Evolutionary conservation across 64 coral and sea anemone species (phyloP).

Genomic region (Montipora efflorescens): DNA sequence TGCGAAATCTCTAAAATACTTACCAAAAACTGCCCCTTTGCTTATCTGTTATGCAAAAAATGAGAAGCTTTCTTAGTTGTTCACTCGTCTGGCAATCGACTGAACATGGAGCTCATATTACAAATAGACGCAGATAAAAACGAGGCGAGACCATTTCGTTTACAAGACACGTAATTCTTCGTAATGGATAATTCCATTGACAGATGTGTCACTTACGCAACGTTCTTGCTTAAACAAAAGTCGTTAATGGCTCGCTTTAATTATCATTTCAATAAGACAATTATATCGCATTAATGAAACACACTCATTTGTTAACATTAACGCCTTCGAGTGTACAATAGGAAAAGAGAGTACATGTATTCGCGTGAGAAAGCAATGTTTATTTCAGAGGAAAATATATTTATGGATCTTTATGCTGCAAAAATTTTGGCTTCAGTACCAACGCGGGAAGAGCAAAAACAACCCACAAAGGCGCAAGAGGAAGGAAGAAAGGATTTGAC

Average conservation of each 20-base stretch:
- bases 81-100: neutral
- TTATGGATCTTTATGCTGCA: too few relatives aligned
- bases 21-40: neutral
- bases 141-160: neutral
- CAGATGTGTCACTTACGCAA: conserved; percentile 15
- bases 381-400: too few relatives aligned
- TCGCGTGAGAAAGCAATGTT: too few relatives aligned
- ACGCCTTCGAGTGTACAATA: neutral
- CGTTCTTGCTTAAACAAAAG: conserved; percentile 30
- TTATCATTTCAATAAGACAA: conserved; percentile 4
- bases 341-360: neutral
- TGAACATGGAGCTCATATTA: neutral
- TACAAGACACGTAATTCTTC: neutral
- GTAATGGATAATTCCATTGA: neutral
- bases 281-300: neutral
- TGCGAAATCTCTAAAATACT: neutral
- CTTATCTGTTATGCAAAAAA: neutral
- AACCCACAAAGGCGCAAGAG: too few relatives aligned
- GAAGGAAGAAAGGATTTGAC: too few relatives aligned
- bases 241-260: conserved; percentile 6
- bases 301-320: neutral
- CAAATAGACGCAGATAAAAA: neutral
- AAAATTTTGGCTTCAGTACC: too few relatives aligned
- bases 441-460: too few relatives aligned
- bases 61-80: neutral